These are phyloP conservation scores for Ahaetulla prasina DNA, from an alignment of 2,113 vertebrate genomes.

Conservation along the genomic window DNA sequence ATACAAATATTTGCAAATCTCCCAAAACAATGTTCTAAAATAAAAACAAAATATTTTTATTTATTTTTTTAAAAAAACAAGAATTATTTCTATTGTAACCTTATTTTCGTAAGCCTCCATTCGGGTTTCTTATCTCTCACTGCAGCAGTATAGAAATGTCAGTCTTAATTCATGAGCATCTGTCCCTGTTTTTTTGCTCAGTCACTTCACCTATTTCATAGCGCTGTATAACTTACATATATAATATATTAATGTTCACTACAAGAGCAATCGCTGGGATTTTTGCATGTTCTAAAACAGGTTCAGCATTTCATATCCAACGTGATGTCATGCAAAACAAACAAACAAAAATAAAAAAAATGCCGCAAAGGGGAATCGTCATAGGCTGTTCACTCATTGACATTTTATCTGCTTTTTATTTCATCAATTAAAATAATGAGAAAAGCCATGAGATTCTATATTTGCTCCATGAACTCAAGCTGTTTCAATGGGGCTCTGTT, in stretches of 20 bases:
- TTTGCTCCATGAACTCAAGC: background rate
- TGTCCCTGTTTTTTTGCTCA: constrained; percentile 1
- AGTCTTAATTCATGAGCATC: constrained; percentile 9
- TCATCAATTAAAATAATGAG: background rate
- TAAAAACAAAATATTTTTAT: background rate
- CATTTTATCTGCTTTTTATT: background rate
- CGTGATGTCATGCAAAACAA: background rate
- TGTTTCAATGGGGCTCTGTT: background rate
- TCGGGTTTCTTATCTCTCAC: background rate
- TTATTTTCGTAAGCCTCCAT: background rate
- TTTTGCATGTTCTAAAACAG: background rate
- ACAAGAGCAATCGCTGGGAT: background rate
- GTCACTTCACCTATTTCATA: background rate
- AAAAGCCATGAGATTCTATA: background rate
- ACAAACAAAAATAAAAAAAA: background rate
- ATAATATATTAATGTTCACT: background rate
- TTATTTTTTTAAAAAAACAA: background rate
- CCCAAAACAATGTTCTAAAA: background rate
- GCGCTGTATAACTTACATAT: background rate
- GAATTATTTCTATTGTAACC: background rate
- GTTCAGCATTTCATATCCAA: background rate
- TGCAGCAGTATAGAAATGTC: constrained; percentile 6
- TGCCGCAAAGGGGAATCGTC: background rate
- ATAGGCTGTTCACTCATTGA: background rate
- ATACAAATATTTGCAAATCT: background rate